These are phyloP conservation scores for Dione vanillae DNA, from an alignment of 2,888 invertebrate species.

Conservation along the genomic window DNA sequence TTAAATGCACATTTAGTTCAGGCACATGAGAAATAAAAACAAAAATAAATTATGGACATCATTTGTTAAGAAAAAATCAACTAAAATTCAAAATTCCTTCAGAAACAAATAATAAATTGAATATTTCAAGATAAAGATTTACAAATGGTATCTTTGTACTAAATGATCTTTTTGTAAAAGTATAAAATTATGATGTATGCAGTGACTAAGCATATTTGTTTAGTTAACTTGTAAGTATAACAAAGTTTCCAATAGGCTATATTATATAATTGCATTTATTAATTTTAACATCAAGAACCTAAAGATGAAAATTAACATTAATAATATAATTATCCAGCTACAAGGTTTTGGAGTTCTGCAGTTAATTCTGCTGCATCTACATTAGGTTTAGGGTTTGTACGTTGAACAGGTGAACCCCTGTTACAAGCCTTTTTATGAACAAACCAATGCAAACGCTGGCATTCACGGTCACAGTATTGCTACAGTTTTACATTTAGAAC, in stretches of 20 bases:
- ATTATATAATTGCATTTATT: conserved; percentile 16
- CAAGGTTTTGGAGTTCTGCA: conserved; percentile 80
- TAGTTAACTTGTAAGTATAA: conserved; percentile 10
- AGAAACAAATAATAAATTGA: no score
- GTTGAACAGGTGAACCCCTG: conserved; percentile 67
- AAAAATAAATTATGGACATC: neutral
- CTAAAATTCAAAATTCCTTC: neutral
- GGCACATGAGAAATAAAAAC: conserved; percentile 2
- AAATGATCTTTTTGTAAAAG: conserved; percentile 15
- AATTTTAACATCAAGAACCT: neutral
- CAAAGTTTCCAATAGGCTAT: conserved; percentile 12
- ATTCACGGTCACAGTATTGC: conserved; percentile 97
- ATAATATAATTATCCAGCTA: conserved; percentile 64
- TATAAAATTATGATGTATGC: conserved; percentile 18
- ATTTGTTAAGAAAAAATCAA: neutral
- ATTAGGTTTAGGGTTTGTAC: conserved; percentile 56
- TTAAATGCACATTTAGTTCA: conserved; percentile 16
- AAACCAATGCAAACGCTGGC: conserved; percentile 97
- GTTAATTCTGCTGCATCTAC: conserved; percentile 79
- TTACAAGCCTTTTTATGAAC: conserved; percentile 94
- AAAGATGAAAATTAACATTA: neutral
- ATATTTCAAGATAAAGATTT: no score
- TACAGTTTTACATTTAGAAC: conserved; percentile 96
- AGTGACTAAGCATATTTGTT: conserved; percentile 12
- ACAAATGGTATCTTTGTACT: no score